A percentile compares a stretch with the other conserved stretches of the same genome.
Conservation (phyloP, 2,113 vertebrate genomes). For the Heterochromis multidens region DNA sequence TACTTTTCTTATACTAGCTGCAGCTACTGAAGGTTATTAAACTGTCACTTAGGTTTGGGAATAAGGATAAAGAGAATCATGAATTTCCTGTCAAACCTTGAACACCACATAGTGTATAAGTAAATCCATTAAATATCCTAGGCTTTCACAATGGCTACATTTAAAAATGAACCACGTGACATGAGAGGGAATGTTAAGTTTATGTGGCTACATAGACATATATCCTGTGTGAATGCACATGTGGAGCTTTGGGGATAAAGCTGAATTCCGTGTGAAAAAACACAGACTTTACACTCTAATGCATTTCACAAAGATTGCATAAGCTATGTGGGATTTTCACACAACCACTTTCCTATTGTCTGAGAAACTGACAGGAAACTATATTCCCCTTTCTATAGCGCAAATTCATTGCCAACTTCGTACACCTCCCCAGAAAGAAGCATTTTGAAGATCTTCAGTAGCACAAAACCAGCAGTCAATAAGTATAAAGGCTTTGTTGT, state of each 20-base stretch:
- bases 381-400: background rate
- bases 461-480: conserved; percentile 19
- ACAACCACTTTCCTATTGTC: background rate
- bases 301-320: background rate
- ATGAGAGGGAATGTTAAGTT: background rate
- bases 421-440: background rate
- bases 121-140: background rate
- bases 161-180: background rate
- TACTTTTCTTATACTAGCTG: background rate
- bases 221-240: background rate
- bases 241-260: background rate
- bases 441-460: conserved; percentile 11
- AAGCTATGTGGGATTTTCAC: background rate
- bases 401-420: background rate
- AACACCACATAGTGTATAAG: background rate
- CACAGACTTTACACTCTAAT: background rate
- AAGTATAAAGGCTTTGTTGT: conserved; percentile 39
- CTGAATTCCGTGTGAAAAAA: background rate
- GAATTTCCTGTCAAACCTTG: background rate
- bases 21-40: background rate
- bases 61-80: background rate
- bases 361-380: background rate
- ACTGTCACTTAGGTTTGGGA: background rate
- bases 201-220: background rate
- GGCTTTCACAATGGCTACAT: background rate